These are phyloP conservation scores for Clarias laeviceps DNA, from an alignment of 2,797 vertebrate species.

Conservation along the genomic window DNA sequence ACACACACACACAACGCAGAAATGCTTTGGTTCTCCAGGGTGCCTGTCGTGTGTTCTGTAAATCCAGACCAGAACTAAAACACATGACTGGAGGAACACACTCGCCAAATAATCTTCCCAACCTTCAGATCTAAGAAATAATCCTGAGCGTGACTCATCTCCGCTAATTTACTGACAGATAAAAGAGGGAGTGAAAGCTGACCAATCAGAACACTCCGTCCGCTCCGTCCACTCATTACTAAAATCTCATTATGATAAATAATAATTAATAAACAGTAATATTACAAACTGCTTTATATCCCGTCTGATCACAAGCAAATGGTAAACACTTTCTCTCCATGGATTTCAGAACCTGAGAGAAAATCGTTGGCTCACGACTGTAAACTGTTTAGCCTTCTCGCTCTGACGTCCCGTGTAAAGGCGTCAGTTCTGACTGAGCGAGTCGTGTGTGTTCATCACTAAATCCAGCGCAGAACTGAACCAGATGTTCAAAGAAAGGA, in stretches of 20 bases:
- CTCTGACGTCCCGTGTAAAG: neutral
- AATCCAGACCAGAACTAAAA: constrained; percentile 27
- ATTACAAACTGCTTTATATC: neutral
- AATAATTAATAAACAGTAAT: neutral
- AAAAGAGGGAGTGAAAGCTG: neutral
- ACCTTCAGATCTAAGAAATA: neutral
- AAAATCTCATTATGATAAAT: too few species aligned
- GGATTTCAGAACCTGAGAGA: neutral
- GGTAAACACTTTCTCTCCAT: neutral
- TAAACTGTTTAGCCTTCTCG: neutral
- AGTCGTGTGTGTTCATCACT: neutral
- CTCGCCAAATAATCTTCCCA: neutral
- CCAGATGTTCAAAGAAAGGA: constrained; percentile 15
- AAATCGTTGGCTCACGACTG: neutral
- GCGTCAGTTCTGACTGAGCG: neutral
- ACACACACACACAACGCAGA: neutral
- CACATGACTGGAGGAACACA: constrained; percentile 1
- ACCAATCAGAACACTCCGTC: neutral
- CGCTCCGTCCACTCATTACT: neutral
- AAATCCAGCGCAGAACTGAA: constrained; percentile 17
- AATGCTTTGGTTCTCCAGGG: constrained; percentile 13
- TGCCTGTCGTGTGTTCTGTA: constrained; percentile 32
- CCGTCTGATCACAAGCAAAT: neutral
- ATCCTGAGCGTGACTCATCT: neutral
- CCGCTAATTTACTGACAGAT: neutral